Evolutionary conservation across 2,113 vertebrate genomes (phyloP), one percentile per base, ranked within the genome.

Genomic region (Asarcornis scutulata): DNA sequence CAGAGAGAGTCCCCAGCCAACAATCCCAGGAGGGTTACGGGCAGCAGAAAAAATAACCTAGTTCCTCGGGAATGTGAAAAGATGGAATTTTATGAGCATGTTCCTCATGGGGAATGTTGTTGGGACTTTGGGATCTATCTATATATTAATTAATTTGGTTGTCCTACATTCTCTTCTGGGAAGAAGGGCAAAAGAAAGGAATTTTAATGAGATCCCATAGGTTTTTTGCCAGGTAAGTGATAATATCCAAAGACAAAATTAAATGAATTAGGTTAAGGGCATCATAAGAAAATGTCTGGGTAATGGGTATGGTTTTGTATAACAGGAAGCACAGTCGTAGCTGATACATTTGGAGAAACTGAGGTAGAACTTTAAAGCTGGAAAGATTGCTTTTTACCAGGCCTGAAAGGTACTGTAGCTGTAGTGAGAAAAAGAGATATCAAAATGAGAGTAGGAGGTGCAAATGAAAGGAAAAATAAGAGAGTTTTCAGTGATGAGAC

Each of bases 111-210:
- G 60, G 59, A 91, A 90, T 89, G 53, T 78, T 92, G 40, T 23
- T 91, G 91, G 88, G 78, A 95, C 56, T 83, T 92, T 59, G 89
- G 69, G 68, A 74, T 92, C 71, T 86, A 53, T 76, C 31, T 81
- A 38, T 87, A 16, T 86, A 91, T 89, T 95, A 95, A 95, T 95
- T 95, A 96, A 82, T 91, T 68, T 55, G 2, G 2, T 88, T 93
- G 86, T 91, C 66, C 86, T 89, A 89, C 78, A 77, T 92, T 76
- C 12, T 89, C 68, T 82, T 92, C 42, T 68, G 81, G 59, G 81
- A 91, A 72, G 67, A 89, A 92, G 27, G 50, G 58, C 50, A 94
- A 56, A 92, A 91, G 36, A 89, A 79, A 64, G 13, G 53, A 71
- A 79, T 89, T 92, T 94, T 93, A 93, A 94, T 95, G 59, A 96